phyloP scores from a whole-genome alignment of 2,797 vertebrate genomes.

The Anas flavirostris region DNA sequence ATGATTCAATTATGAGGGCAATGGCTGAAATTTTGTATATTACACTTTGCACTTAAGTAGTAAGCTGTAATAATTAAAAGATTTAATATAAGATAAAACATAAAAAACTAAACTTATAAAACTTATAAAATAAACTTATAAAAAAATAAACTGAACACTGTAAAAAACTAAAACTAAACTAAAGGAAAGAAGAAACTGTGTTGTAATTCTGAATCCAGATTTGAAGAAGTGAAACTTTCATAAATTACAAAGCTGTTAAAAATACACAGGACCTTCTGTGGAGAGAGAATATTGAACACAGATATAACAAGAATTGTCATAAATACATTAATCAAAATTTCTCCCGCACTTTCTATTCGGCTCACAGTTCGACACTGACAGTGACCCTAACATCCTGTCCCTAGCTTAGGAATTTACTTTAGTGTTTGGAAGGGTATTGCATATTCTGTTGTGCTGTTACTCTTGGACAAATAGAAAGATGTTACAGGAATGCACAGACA shows the following conservation, averaged over 20 bases:
- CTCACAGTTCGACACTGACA: background rate
- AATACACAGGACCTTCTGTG: background rate
- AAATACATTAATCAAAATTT: background rate
- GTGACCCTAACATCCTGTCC: background rate
- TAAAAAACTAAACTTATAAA: too few relatives aligned
- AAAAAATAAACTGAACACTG: too few relatives aligned
- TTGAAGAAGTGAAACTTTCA: background rate
- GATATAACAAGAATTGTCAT: background rate
- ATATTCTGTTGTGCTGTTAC: background rate
- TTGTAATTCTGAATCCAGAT: background rate
- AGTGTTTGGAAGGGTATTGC: background rate
- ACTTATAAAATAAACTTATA: too few relatives aligned
- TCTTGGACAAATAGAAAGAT: background rate
- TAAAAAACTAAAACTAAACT: background rate
- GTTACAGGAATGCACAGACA: background rate
- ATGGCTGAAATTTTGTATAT: background rate
- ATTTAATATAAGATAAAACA: background rate
- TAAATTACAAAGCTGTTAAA: background rate
- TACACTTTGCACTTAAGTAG: background rate
- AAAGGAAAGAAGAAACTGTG: background rate
- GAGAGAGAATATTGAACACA: background rate
- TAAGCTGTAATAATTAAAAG: background rate
- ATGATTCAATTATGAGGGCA: background rate
- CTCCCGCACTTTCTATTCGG: background rate
- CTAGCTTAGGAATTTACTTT: background rate